phyloP scores from a whole-genome alignment of 2,888 invertebrate species.

The Bellardia bayeri region DNA sequence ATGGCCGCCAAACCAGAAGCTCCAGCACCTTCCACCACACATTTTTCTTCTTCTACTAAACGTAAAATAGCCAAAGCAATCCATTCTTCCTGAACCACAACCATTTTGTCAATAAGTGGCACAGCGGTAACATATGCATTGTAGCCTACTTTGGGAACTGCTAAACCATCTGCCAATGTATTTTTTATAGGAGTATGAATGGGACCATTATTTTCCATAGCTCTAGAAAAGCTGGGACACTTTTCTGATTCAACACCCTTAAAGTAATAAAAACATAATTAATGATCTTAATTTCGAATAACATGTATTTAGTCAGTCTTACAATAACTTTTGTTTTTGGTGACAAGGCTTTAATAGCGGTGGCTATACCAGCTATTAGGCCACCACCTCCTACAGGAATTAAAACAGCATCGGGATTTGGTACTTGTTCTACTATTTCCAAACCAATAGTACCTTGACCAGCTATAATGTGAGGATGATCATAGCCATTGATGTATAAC shows the following conservation, averaged over 20 bases:
- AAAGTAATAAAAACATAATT: not conserved
- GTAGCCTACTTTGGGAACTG: slow-evolving; percentile 94
- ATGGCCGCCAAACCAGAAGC: slow-evolving; percentile 94
- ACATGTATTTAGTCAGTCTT: slow-evolving; percentile 83
- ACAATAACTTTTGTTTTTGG: slow-evolving; percentile 94
- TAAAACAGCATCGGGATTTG: slow-evolving; percentile 93
- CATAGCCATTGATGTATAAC: slow-evolving; percentile 96
- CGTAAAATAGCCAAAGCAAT: slow-evolving; percentile 92
- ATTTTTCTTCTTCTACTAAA: slow-evolving; percentile 93
- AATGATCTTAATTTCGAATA: slow-evolving; percentile 1
- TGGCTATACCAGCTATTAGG: slow-evolving; percentile 94
- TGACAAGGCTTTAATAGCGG: slow-evolving; percentile 93
- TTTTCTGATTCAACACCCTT: slow-evolving; percentile 96
- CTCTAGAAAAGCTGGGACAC: slow-evolving; percentile 93
- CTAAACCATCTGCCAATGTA: slow-evolving; percentile 94
- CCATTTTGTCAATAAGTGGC: slow-evolving; percentile 90
- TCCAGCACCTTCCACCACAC: slow-evolving; percentile 96
- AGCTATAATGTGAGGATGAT: slow-evolving; percentile 97
- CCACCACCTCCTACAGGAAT: slow-evolving; percentile 97
- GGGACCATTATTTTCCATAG: slow-evolving; percentile 89
- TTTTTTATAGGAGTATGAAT: slow-evolving; percentile 88
- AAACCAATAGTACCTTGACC: slow-evolving; percentile 97
- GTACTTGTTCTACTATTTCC: slow-evolving; percentile 96
- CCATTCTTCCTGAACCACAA: slow-evolving; percentile 92
- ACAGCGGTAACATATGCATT: slow-evolving; percentile 92